Evolutionary conservation across 2,888 invertebrate species (phyloP).

Genomic region (Euplagia quadripunctaria): DNA sequence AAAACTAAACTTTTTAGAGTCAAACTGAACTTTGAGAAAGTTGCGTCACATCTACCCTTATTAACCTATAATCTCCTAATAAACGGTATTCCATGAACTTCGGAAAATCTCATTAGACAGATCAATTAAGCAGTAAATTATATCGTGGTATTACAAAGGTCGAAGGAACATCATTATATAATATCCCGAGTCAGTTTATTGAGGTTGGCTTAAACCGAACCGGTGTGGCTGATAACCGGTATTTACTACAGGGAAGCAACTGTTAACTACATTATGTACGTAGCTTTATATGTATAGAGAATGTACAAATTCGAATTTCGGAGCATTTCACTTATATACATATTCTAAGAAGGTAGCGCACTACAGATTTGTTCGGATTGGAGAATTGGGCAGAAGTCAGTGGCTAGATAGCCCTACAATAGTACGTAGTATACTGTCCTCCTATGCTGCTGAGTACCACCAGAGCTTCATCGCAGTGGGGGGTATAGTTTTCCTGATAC

Average conservation of each 20-base stretch:
- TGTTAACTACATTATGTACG: neutral
- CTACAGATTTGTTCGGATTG: too few species aligned
- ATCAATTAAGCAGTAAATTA: slow-evolving; percentile 9
- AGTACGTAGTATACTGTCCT: too few species aligned
- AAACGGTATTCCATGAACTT: neutral
- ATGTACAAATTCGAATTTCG: neutral
- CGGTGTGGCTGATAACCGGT: neutral
- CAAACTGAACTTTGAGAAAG: neutral
- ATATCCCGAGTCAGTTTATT: slow-evolving; percentile 12
- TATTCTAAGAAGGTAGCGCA: too few species aligned
- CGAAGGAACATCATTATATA: slow-evolving; percentile 15
- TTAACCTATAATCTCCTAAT: neutral
- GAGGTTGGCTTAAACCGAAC: slow-evolving; percentile 9
- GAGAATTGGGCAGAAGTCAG: too few species aligned
- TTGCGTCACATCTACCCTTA: neutral
- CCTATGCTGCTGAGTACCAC: too few species aligned
- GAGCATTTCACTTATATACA: too few species aligned
- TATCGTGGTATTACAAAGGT: slow-evolving; percentile 3
- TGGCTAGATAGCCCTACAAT: too few species aligned
- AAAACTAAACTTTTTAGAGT: neutral
- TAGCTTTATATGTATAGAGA: neutral
- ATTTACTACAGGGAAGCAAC: slow-evolving; percentile 1
- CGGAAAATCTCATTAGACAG: neutral
- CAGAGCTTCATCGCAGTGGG: too few species aligned
- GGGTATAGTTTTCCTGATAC: too few species aligned